Conservation (phyloP, 2,888 invertebrate genomes). For the Eubasilissa splendida region DNA sequence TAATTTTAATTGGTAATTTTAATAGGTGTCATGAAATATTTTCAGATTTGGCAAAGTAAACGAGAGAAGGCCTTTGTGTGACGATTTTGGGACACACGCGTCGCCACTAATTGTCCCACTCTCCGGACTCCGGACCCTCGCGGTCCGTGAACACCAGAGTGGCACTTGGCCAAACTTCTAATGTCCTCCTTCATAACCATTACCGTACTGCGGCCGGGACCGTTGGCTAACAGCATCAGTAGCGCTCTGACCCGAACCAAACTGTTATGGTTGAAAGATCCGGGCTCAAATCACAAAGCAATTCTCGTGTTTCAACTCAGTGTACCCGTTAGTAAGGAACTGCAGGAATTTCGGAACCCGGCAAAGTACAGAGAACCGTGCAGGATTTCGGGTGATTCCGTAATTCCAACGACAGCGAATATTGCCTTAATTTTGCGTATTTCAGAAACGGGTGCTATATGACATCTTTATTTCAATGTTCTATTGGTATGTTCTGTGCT, state of each 20-base stretch:
- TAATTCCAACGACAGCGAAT: no score
- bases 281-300: background rate
- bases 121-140: conserved; percentile 11
- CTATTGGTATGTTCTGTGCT: no score
- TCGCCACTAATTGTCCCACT: conserved; percentile 12
- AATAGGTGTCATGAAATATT: no score
- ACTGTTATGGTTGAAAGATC: conserved; percentile 15
- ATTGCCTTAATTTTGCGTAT: no score
- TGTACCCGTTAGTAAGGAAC: no score
- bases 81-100: conserved; percentile 25
- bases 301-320: no score
- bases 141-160: conserved; percentile 24
- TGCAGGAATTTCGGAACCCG: no score
- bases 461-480: no score
- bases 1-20: no score
- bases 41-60: conserved; percentile 19
- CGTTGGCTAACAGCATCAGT: conserved; percentile 13
- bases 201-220: conserved; percentile 8
- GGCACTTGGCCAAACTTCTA: conserved; percentile 35
- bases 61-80: background rate
- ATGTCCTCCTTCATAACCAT: conserved; percentile 28
- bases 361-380: no score
- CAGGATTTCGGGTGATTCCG: no score
- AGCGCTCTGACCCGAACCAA: conserved; percentile 20
- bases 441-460: no score